Conservation (phyloP, 2,797 vertebrate genomes). For the Dromococcyx pavoninus region DNA sequence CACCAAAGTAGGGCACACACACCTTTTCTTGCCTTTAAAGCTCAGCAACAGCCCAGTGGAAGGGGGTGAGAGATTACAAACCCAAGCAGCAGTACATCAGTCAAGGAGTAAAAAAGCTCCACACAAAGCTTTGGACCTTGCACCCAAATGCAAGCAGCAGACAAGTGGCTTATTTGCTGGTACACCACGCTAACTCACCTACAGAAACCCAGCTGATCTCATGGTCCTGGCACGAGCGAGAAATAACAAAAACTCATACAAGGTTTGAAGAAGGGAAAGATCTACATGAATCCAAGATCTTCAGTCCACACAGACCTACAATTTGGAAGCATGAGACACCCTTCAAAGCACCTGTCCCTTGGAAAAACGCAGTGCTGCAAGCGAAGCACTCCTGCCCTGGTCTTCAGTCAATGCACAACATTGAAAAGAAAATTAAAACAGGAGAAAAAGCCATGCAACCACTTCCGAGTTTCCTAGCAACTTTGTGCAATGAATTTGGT, state of each 20-base stretch:
- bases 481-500: background rate
- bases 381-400: background rate
- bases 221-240: rapidly evolving
- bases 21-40: background rate
- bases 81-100: background rate
- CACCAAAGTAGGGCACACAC: background rate
- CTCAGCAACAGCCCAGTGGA: background rate
- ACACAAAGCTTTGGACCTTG: background rate
- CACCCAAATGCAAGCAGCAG: background rate
- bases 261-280: background rate
- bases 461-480: background rate
- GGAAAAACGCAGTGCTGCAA: rapidly evolving
- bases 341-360: background rate
- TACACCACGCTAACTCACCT: background rate
- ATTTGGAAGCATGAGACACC: background rate
- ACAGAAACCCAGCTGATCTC: background rate
- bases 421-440: rapidly evolving
- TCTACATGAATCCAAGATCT: background rate
- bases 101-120: background rate
- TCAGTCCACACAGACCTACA: background rate
- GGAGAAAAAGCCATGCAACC: background rate
- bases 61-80: background rate
- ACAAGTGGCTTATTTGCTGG: background rate
- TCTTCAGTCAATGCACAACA: background rate
- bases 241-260: background rate